phyloP scores from a whole-genome alignment of 2,797 vertebrate species.

The Garrulus glandarius region DNA sequence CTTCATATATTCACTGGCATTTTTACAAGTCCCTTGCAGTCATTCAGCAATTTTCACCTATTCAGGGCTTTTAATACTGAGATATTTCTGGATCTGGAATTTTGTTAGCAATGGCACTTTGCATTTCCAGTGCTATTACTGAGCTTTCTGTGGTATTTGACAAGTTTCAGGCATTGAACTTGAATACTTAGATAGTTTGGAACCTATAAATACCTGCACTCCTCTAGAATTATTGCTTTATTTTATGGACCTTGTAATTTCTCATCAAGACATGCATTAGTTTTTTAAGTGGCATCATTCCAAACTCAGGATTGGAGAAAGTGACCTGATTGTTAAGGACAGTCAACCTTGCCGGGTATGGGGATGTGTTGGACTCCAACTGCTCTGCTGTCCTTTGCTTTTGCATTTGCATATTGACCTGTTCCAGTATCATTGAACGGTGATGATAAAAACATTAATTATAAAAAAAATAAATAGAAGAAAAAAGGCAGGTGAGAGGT shows the following conservation, averaged over 20 bases:
- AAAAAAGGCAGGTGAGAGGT: not conserved
- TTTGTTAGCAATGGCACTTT: slow-evolving; percentile 17
- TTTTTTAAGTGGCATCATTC: not conserved
- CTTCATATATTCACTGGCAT: not conserved
- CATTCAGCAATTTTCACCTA: not conserved
- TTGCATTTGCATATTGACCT: not conserved
- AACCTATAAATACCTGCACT: slow-evolving; percentile 4
- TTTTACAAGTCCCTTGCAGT: not conserved
- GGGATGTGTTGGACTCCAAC: not conserved
- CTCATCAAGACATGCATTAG: not conserved
- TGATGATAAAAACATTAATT: not conserved
- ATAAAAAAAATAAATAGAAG: not conserved
- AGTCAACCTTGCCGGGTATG: not conserved
- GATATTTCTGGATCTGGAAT: slow-evolving; percentile 45
- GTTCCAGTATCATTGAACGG: not conserved
- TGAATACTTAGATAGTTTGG: not conserved
- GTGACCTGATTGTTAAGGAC: not conserved
- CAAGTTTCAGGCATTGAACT: not conserved
- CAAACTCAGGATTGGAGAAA: not conserved
- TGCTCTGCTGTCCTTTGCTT: not conserved
- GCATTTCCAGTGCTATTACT: not conserved
- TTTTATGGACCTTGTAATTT: not conserved
- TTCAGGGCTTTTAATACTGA: slow-evolving; percentile 8
- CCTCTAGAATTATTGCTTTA: not conserved
- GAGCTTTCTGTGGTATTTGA: slow-evolving; percentile 2